Conservation (phyloP, 2,888 invertebrate species). For the Pristionchus japonicus region DNA sequence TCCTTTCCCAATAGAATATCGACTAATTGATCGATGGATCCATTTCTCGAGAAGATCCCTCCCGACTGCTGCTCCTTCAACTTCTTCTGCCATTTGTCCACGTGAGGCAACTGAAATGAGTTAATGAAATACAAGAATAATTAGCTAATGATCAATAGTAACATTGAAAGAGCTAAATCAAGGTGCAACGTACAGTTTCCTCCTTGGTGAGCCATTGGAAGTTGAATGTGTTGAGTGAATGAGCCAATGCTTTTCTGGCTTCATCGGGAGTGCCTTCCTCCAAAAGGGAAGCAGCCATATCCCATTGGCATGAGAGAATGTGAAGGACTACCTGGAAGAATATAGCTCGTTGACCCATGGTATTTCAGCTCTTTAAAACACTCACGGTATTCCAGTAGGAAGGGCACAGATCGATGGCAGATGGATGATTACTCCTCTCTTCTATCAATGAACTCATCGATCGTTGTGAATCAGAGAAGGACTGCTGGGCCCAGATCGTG, state of each 20-base stretch:
- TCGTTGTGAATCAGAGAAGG: not conserved
- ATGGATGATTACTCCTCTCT: not conserved
- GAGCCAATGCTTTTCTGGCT: not conserved
- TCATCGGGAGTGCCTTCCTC: conserved; percentile 33
- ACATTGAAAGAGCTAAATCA: too few species aligned
- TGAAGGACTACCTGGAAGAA: conserved; percentile 3
- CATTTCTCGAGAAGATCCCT: conserved; percentile 30
- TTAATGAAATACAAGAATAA: not conserved
- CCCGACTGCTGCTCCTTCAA: not conserved
- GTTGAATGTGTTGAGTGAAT: not conserved
- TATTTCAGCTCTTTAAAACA: not conserved
- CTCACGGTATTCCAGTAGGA: conserved; percentile 40
- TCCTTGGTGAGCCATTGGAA: conserved; percentile 30
- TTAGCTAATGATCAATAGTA: too few species aligned
- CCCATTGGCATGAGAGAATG: conserved; percentile 6
- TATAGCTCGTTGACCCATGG: not conserved
- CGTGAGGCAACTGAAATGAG: not conserved
- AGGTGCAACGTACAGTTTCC: not conserved
- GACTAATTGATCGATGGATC: not conserved
- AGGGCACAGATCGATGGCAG: not conserved
- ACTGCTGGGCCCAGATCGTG: conserved; percentile 34
- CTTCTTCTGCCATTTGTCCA: conserved; percentile 38
- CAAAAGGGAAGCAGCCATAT: not conserved
- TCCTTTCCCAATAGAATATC: conserved; percentile 36
- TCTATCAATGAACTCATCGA: not conserved